A percentile compares a stretch with the other conserved stretches of the same genome.
Evolutionary conservation across 2,888 invertebrate species (phyloP).

Genomic region (Carcina quercana): DNA sequence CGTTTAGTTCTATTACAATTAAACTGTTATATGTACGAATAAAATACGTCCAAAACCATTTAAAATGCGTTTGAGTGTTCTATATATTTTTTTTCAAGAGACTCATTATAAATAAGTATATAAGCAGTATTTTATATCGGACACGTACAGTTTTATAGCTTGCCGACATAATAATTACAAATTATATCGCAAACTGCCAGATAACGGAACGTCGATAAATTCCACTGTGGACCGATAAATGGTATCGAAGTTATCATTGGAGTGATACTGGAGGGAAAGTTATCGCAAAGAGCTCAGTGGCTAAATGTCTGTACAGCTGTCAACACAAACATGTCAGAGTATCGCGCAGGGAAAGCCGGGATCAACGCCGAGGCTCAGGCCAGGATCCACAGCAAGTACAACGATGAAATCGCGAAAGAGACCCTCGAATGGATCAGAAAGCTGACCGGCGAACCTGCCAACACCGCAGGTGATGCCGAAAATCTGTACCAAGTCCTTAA

Average conservation of each 20-base stretch:
- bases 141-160: too few species aligned
- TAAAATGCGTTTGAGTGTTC: neutral
- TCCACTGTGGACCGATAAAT: conserved; percentile 1
- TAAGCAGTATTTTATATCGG: too few species aligned
- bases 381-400: conserved; percentile 96
- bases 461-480: conserved; percentile 90
- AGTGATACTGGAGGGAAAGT: conserved; percentile 48
- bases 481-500: conserved; percentile 92
- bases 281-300: conserved; percentile 63
- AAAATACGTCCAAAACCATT: too few species aligned
- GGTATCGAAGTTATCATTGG: conserved; percentile 29
- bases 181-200: conserved; percentile 33
- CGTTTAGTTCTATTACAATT: too few species aligned
- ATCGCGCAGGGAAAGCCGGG: conserved; percentile 65
- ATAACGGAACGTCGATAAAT: conserved; percentile 26
- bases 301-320: conserved; percentile 52
- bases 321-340: conserved; percentile 63
- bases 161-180: conserved; percentile 30
- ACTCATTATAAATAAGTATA: too few species aligned
- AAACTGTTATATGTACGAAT: too few species aligned
- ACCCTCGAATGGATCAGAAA: conserved; percentile 94
- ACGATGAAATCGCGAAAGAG: conserved; percentile 92
- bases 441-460: conserved; percentile 86
- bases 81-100: conserved; percentile 12
- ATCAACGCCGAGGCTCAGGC: conserved; percentile 68